Conservation (phyloP, 2,888 invertebrate species). For the Drosophila cracens region DNA sequence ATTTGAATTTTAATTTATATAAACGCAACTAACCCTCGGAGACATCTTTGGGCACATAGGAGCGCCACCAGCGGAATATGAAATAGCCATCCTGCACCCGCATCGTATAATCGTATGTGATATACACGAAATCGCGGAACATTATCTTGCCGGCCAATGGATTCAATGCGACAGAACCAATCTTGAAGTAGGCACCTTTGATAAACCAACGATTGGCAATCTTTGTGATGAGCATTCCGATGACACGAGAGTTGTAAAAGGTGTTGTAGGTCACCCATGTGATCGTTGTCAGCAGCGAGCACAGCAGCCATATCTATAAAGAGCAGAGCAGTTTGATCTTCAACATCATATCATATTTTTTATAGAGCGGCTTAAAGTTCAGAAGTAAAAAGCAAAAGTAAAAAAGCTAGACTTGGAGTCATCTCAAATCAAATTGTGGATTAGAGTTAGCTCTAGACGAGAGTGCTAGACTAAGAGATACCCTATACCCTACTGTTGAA, state of each 20-base stretch:
- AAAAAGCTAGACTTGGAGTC: not conserved
- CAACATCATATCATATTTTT: not conserved
- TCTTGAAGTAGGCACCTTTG: constrained; percentile 94
- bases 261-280: constrained; percentile 97
- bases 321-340: constrained; percentile 11
- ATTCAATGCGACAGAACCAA: constrained; percentile 97
- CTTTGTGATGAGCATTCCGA: constrained; percentile 95
- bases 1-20: not conserved
- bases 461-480: not conserved
- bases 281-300: constrained; percentile 92
- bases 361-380: not conserved
- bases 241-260: constrained; percentile 96
- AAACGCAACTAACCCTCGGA: constrained; percentile 90
- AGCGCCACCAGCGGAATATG: constrained; percentile 99
- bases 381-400: constrained; percentile 1
- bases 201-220: constrained; percentile 94
- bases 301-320: constrained; percentile 89
- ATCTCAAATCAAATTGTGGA: not conserved
- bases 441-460: not conserved
- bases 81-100: constrained; percentile 98
- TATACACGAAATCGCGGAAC: constrained; percentile 97
- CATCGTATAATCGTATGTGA: constrained; percentile 96
- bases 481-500: not conserved
- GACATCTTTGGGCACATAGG: constrained; percentile 97
- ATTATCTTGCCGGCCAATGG: constrained; percentile 99